Base-by-base conservation (phyloP, 2,888 invertebrate genomes). In the Xestia xanthographa region DNA sequence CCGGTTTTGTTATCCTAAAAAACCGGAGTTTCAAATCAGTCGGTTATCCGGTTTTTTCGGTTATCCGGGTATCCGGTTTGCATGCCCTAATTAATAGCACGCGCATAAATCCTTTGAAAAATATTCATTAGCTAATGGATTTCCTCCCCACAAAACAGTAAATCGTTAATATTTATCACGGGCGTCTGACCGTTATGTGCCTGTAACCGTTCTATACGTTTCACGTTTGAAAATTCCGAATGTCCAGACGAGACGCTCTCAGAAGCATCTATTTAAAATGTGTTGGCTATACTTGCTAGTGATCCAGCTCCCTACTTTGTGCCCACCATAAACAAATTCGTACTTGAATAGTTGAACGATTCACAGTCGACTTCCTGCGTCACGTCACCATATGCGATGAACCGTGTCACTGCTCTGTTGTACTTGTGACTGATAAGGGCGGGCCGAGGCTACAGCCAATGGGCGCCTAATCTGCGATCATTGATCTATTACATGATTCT, bases 341-440 rank as follows among this genome's bases (percentile, higher is more conserved):
- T 90, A 89, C 87, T 90, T 90, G 84, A 88, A 88, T 88, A 89
- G 87, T 82, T 88, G 87, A 91, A 90, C 89, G 69, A 73, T 83
- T 69, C 74, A 79, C 69, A 87, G 89, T 86, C 87, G 66, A 85
- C 90, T 91, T 92, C 93, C 92, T 93, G 92, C 85, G 84, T 72
- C 86, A 79, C 87, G 76, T 84, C 80, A 85, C 82, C 83, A 82
- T 87, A 89, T 84, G 84, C 89, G 87, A 84, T 90, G 88, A 86
- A 88, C 88, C 90, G 90, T 90, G 89, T 88, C 90, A 88, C 84
- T 82, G 81, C 56, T 82, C 83, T 80, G 82, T 81, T 85, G 84
- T 91, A 90, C 92, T 80, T 85, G 85, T 91, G 90, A 91, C 92
- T 92, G 94, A 94, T 94, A 95, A 94, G 92, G 90, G 90, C 90